These are phyloP conservation scores for Prosapia bicincta DNA, from an alignment of 2,888 invertebrate genomes.

Conservation along the genomic window DNA sequence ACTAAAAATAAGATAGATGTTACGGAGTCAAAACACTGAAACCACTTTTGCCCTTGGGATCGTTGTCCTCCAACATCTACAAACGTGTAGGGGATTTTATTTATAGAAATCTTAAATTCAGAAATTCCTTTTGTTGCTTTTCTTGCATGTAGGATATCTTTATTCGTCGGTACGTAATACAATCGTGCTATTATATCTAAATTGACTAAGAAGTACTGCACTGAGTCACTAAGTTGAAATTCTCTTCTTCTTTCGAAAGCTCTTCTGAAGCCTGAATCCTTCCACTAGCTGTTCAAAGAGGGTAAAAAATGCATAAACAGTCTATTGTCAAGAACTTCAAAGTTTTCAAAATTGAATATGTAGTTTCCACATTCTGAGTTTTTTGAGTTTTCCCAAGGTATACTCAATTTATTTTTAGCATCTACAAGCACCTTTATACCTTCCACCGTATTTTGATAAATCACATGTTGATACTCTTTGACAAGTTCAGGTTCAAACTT, in stretches of 20 bases:
- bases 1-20: constrained; percentile 97
- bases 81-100: constrained; percentile 93
- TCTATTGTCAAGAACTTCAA: constrained; percentile 68
- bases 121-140: constrained; percentile 98
- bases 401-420: constrained; percentile 88
- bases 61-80: constrained; percentile 96
- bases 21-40: constrained; percentile 95
- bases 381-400: constrained; percentile 82
- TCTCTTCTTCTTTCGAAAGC: constrained; percentile 93
- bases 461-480: constrained; percentile 85
- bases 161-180: constrained; percentile 87
- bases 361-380: constrained; percentile 78
- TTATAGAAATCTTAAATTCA: constrained; percentile 91
- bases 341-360: constrained; percentile 74
- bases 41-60: constrained; percentile 98
- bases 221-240: constrained; percentile 97
- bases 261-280: constrained; percentile 82
- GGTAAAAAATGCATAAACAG: constrained; percentile 84
- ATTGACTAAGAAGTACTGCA: constrained; percentile 94
- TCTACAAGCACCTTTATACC: constrained; percentile 97
- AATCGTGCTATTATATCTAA: constrained; percentile 79
- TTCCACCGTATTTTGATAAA: constrained; percentile 94
- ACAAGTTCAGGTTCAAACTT: constrained; percentile 84
- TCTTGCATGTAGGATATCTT: constrained; percentile 94
- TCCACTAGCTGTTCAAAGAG: constrained; percentile 82